phyloP scores from a whole-genome alignment of 2,113 vertebrate genomes.

The Chloropsis cyanopogon region DNA sequence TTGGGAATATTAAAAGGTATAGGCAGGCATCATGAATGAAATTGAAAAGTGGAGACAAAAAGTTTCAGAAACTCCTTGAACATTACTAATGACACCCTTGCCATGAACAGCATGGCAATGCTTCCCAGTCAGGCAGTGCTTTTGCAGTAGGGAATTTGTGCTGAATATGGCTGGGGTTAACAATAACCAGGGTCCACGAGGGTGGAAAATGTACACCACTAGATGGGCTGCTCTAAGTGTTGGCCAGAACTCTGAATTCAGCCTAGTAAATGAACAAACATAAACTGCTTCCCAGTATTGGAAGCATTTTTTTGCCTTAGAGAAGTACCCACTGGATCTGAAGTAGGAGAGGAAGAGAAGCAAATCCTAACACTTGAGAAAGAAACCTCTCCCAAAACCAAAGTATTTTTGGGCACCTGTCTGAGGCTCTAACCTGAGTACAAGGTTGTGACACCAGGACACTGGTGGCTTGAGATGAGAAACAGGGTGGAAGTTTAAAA shows the following conservation, averaged over 20 bases:
- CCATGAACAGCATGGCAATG: background rate
- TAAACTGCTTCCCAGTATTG: background rate
- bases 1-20: background rate
- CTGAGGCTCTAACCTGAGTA: background rate
- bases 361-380: background rate
- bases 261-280: background rate
- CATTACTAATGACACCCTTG: background rate
- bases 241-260: background rate
- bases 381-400: background rate
- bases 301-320: background rate
- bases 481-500: background rate
- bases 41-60: background rate
- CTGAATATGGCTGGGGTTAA: background rate
- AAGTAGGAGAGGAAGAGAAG: background rate
- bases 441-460: background rate
- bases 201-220: background rate
- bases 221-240: background rate
- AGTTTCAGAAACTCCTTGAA: background rate
- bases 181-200: rapidly evolving
- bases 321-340: background rate
- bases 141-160: background rate
- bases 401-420: background rate
- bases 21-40: background rate
- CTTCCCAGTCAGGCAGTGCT: background rate
- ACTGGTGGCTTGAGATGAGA: background rate